phyloP scores from a whole-genome alignment of 2,888 invertebrate genomes.

The Macaria liturata region DNA sequence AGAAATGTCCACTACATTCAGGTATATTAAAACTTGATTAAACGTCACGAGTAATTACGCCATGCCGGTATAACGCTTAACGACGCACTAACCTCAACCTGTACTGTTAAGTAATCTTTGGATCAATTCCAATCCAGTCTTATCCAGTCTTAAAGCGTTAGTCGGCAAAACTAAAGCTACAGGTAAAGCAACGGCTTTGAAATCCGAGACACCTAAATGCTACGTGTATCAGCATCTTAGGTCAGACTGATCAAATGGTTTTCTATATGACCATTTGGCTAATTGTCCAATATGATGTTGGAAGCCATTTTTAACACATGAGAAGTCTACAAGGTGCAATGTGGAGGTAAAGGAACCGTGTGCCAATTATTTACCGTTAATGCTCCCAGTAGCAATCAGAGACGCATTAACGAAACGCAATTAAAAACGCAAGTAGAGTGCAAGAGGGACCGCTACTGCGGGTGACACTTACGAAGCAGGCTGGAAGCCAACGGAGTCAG shows the following conservation, averaged over 20 bases:
- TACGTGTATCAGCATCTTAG: too few relatives aligned
- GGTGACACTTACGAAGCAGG: constrained; percentile 73
- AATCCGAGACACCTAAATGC: too few relatives aligned
- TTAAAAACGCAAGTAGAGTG: constrained; percentile 78
- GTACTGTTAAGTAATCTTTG: background rate
- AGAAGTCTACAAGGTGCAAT: too few relatives aligned
- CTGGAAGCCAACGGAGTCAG: constrained; percentile 51
- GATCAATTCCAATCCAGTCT: too few relatives aligned
- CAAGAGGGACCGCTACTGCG: constrained; percentile 64
- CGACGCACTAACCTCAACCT: constrained; percentile 14
- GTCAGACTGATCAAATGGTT: too few relatives aligned
- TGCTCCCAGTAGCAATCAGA: constrained; percentile 37
- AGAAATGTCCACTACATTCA: constrained; percentile 6
- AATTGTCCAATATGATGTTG: too few relatives aligned
- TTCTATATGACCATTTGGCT: too few relatives aligned
- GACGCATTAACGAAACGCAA: constrained; percentile 53
- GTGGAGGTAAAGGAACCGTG: constrained; percentile 1
- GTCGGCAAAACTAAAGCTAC: background rate
- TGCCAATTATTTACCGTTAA: constrained; percentile 29
- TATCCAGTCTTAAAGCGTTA: too few relatives aligned
- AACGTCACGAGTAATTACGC: constrained; percentile 13
- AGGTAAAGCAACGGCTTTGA: background rate
- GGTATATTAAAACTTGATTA: constrained; percentile 8
- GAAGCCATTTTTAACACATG: too few relatives aligned
- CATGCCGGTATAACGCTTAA: constrained; percentile 3